Percentiles rank a stretch among this genome's conserved stretches.
These are phyloP conservation scores for Hymenochirus boettgeri DNA, from an alignment of 2,113 vertebrate genomes.

Conservation along the genomic window DNA sequence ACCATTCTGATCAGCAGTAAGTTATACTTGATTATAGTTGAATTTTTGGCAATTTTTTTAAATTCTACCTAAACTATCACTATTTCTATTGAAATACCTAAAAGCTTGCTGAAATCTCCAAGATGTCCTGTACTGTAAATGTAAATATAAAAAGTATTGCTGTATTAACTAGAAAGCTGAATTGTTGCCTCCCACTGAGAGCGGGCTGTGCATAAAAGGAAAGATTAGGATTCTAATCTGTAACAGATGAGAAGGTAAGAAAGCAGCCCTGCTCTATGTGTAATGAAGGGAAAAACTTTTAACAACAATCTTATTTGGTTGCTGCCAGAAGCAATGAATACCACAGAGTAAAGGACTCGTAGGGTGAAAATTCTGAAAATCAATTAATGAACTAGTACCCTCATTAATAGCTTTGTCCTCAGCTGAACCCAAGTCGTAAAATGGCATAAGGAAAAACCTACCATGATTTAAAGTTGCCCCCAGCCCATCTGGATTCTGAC, in stretches of 20 bases:
- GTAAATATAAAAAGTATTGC: conserved; percentile 12
- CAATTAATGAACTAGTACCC: conserved; percentile 44
- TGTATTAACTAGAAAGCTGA: conserved; percentile 17
- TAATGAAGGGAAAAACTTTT: conserved; percentile 35
- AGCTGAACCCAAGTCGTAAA: conserved; percentile 30
- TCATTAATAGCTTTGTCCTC: conserved; percentile 40
- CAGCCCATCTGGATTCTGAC: conserved; percentile 39
- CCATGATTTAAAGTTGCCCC: conserved; percentile 36
- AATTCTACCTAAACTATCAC: no score
- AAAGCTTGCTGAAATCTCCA: background rate
- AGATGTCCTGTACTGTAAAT: conserved; percentile 1
- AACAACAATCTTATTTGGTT: conserved; percentile 40
- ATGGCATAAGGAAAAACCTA: conserved; percentile 29
- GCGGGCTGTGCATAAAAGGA: conserved; percentile 28
- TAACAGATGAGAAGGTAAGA: conserved; percentile 43
- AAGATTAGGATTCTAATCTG: conserved; percentile 41
- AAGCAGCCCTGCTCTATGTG: conserved; percentile 31
- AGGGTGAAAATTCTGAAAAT: conserved; percentile 33
- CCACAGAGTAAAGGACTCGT: conserved; percentile 44
- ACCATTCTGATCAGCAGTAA: no score
- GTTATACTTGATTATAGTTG: no score
- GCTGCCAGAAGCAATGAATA: conserved; percentile 40
- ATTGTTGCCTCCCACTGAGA: conserved; percentile 12
- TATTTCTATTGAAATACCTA: no score
- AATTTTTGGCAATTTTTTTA: no score